A percentile compares a stretch with the other conserved stretches of the same genome.
phyloP scores from a whole-genome alignment of 1,140 invertebrate species.

The Camponotus vicinus region DNA sequence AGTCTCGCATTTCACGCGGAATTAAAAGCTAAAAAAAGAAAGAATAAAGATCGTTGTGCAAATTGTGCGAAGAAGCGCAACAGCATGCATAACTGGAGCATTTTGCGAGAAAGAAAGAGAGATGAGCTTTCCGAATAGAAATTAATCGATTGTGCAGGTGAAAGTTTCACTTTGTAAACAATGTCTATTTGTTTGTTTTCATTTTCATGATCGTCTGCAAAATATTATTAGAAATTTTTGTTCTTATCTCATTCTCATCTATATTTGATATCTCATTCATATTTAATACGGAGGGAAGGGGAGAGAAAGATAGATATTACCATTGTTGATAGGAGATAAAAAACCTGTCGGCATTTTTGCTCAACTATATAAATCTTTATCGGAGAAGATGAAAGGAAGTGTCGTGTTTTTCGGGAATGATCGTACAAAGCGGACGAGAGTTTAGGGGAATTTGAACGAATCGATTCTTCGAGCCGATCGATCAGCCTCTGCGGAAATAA shows the following conservation, averaged over 20 bases:
- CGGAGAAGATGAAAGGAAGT: neutral
- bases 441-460: neutral
- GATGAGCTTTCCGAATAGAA: neutral
- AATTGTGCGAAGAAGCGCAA: slow-evolving; percentile 19
- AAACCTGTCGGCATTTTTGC: neutral
- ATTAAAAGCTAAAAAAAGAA: slow-evolving; percentile 30
- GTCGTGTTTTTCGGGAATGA: slow-evolving; percentile 4
- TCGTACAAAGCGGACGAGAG: neutral
- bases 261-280: neutral
- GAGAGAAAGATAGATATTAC: neutral
- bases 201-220: neutral
- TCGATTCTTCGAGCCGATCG: neutral
- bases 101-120: neutral
- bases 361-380: slow-evolving; percentile 9
- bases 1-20: neutral
- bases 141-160: slow-evolving; percentile 13
- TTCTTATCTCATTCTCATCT: neutral
- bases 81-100: slow-evolving; percentile 4
- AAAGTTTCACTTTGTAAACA: neutral
- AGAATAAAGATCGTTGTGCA: neutral
- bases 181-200: neutral
- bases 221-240: neutral
- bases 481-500: neutral
- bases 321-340: neutral
- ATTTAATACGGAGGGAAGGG: neutral